Evolutionary conservation across 1,140 invertebrate genomes (phyloP).

Genomic region (Lineus longissimus): DNA sequence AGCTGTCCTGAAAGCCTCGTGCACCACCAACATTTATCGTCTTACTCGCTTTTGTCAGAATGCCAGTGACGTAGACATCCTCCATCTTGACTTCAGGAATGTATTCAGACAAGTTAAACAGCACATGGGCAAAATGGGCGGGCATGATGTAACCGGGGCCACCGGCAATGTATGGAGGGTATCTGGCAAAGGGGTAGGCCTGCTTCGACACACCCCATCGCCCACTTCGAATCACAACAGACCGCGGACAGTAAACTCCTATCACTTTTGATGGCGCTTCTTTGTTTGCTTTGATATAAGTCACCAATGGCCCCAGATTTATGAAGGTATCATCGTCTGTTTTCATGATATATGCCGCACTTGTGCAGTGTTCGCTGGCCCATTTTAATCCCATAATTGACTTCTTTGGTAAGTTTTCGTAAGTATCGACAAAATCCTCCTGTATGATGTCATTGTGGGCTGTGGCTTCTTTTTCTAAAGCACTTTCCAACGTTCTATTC

Average conservation of each 20-base stretch:
- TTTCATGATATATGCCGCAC: constrained; percentile 57
- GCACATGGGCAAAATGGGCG: constrained; percentile 36
- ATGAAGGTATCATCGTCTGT: constrained; percentile 58
- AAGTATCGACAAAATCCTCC: constrained; percentile 73
- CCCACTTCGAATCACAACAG: constrained; percentile 14
- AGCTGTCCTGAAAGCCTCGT: too few species aligned
- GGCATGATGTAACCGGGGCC: constrained; percentile 50
- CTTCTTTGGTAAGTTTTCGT: constrained; percentile 81
- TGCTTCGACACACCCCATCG: constrained; percentile 47
- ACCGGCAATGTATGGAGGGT: constrained; percentile 53
- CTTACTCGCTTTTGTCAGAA: constrained; percentile 20
- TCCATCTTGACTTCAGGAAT: constrained; percentile 50
- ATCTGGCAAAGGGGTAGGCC: constrained; percentile 42
- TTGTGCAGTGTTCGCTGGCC: constrained; percentile 62
- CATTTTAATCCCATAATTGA: constrained; percentile 79
- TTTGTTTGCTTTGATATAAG: background rate
- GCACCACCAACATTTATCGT: background rate
- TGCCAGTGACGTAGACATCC: constrained; percentile 49
- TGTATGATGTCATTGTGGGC: constrained; percentile 66
- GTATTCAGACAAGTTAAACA: constrained; percentile 33
- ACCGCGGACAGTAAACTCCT: constrained; percentile 16
- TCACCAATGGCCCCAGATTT: constrained; percentile 33
- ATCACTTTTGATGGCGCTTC: background rate
- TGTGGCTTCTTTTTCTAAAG: background rate
- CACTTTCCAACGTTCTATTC: background rate